Base-by-base conservation (phyloP, 2,888 invertebrate genomes). In the Pheosia tremula region DNA sequence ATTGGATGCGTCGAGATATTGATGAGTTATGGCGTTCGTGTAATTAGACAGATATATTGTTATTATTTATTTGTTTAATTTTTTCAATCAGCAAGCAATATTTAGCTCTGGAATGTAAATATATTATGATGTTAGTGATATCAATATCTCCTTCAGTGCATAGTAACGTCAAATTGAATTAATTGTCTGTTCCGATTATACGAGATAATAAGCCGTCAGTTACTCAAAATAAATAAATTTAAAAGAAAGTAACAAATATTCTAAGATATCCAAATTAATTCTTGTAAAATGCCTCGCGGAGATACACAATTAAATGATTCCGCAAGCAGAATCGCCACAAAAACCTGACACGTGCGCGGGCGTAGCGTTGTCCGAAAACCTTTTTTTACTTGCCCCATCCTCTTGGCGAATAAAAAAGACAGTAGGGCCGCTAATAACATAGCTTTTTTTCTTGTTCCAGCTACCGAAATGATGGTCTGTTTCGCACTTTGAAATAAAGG, bases 391-490 rank as follows among this genome's bases (percentile, higher is more conserved):
- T 41, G 61, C 62, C 71, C 61, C 69, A 68, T 66, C 68, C 66
- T 62, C 55, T 63, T 76, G 79, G 81, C 73, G 80, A 68, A 74
- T 79, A 80, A 83, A 74, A 78, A 84, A 82, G 82, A 82, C 77
- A 77, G 79, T 69, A 71, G 78, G 74, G 74, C 70, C 76, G 79
- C 76, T 84, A 86, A 85, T 88, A 83, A 85, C 69, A 69, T 62
- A 58, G 65, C 71, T 78, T 78, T 80, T 83, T 82, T 84, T 73
- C 74, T 84, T 78, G 67, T 81, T 84, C 84, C 64, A 76, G 83
- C 82, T 84, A 82, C 88, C 83, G 83, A 84, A 87, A 83, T 87
- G 82, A 87, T 82, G 82, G 83, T 81, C 77, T 78, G 71, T 78
- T 83, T 86, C 84, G 84, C 88, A 85, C 86, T 86, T 83, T 75